Base-by-base conservation (phyloP, 1,140 invertebrate genomes). In the Mamestra configurata region DNA sequence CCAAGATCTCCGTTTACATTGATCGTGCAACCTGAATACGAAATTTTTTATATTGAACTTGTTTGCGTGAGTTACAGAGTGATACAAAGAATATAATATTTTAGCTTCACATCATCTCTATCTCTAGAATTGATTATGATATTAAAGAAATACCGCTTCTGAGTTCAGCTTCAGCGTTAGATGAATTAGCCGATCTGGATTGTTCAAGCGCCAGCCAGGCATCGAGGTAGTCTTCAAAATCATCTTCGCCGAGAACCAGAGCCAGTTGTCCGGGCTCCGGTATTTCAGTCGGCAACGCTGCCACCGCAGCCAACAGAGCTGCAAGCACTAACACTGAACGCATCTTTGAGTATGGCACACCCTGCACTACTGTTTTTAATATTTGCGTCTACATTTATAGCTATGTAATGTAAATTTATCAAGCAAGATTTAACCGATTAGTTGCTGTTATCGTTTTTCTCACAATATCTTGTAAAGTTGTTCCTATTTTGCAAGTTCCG, bases 161-260 rank as follows among this genome's bases (percentile, higher is more conserved):
- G 49, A 83, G 27, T 55, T 71, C 49, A 4, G 37, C 73, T 6
- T 73, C 40, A n/a, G 51, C 49, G 11, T 24, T 40, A 10, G 90
- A 83, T 46, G 57, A 40, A 78, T 93, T 93, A n/a, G 73, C 77
- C 77, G 79, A 88, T 61, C 83, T 88, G 10, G 40, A 40, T 68
- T 93, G 78, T 80, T 94, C 86, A 7, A 87, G 43, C 4, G 78
- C 87, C 1, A 93, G 84, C 90, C 91, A 94, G 7, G 75, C 73
- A 20, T 94, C 93, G 1, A 93, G 81, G 43, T 94, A 93, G 49
- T 93, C 92, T 71, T 94, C 92, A 79, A 92, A 93, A 13, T 93
- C 88, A 11, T 93, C 93, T 81, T 94, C 93, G 24, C 84, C 85
- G 8, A 93, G 85, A 24, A 88, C 76, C 20, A 90, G 81, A 15